Conservation (phyloP, 1,140 invertebrate genomes). For the Sogatella furcifera region DNA sequence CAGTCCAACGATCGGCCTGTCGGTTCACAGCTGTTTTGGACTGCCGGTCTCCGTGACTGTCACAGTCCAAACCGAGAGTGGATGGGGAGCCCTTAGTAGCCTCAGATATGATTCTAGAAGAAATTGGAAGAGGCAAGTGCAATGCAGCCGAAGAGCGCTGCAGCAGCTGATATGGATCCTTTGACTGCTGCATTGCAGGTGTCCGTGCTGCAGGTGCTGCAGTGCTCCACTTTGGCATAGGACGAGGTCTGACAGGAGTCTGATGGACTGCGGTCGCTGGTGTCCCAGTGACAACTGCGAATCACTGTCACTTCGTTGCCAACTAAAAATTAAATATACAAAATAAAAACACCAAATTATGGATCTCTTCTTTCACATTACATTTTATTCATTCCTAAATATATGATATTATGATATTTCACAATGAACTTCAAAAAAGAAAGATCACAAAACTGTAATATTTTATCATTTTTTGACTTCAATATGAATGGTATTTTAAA, state of each 20-base stretch:
- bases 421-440: not conserved
- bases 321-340: constrained; percentile 7
- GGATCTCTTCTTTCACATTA: no score
- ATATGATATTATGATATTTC: not conserved
- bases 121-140: no score
- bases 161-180: not conserved
- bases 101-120: no score
- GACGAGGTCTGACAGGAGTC: not conserved
- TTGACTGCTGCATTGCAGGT: constrained; percentile 1
- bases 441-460: not conserved
- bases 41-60: no score
- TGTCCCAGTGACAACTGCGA: constrained; percentile 10
- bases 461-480: not conserved
- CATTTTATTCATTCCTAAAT: no score
- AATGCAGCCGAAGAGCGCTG: not conserved
- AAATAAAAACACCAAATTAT: not conserved
- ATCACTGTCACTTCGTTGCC: constrained; percentile 11
- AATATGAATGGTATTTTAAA: not conserved
- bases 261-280: not conserved
- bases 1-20: no score
- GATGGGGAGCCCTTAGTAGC: no score
- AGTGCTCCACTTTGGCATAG: constrained; percentile 17
- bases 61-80: no score
- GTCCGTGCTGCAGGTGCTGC: constrained; percentile 23
- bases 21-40: no score